phyloP scores from a whole-genome alignment of 2,113 vertebrate species.

The Rutilus rutilus region DNA sequence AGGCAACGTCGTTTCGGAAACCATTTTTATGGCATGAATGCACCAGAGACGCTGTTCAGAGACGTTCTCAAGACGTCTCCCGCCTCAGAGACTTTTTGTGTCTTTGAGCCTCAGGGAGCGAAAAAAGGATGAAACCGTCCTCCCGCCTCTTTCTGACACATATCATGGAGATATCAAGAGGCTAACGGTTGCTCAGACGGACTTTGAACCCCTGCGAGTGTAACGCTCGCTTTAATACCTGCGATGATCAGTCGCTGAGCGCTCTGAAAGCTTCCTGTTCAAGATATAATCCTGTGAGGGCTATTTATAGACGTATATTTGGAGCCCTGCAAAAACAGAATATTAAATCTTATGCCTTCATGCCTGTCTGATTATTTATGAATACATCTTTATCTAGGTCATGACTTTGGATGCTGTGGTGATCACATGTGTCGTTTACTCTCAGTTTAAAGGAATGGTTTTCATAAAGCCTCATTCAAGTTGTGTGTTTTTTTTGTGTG shows the following conservation, averaged over 20 bases:
- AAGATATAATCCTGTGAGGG: constrained; percentile 43
- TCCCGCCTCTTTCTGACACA: constrained; percentile 67
- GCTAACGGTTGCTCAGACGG: constrained; percentile 37
- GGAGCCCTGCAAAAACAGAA: constrained; percentile 25
- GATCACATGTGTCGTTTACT: constrained; percentile 23
- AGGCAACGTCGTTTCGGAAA: constrained; percentile 53
- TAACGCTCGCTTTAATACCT: constrained; percentile 5
- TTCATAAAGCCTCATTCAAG: constrained; percentile 8
- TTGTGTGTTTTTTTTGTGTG: background rate
- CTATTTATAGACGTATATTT: constrained; percentile 37
- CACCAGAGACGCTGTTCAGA: background rate
- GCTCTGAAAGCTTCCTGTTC: constrained; percentile 49
- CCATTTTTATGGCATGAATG: constrained; percentile 35
- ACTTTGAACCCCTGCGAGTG: constrained; percentile 21
- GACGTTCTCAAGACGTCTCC: background rate
- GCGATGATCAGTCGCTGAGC: background rate
- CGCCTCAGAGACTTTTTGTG: constrained; percentile 52
- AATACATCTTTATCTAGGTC: constrained; percentile 34
- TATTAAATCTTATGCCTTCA: constrained; percentile 37
- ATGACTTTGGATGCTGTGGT: constrained; percentile 16
- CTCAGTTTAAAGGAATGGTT: constrained; percentile 3
- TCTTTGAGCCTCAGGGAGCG: constrained; percentile 20
- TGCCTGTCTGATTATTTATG: constrained; percentile 26
- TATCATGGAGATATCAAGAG: constrained; percentile 48
- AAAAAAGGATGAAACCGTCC: constrained; percentile 58